These are phyloP conservation scores for Achroia grisella DNA, from an alignment of 1,140 invertebrate species.

Conservation along the genomic window DNA sequence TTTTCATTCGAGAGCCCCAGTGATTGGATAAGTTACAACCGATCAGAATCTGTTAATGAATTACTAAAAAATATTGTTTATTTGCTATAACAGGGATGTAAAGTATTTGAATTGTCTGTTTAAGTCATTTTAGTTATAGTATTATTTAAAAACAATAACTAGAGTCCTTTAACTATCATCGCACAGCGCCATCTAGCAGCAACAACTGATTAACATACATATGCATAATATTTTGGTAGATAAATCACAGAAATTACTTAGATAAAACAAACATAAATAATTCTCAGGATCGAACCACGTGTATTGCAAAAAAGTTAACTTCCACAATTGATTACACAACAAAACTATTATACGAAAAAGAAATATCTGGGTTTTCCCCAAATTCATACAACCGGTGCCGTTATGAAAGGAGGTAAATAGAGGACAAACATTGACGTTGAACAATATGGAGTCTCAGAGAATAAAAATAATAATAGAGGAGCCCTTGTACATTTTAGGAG, in stretches of 20 bases:
- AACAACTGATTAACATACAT: too few relatives aligned
- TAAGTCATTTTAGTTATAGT: too few relatives aligned
- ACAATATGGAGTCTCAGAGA: slow-evolving; percentile 1
- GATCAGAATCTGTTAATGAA: too few relatives aligned
- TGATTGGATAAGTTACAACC: too few relatives aligned
- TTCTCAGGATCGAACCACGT: background rate
- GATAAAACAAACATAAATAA: background rate
- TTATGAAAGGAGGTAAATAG: background rate
- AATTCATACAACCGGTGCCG: background rate
- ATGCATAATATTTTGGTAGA: too few relatives aligned
- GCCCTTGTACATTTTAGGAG: slow-evolving; percentile 1
- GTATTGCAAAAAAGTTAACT: background rate
- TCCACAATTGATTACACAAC: background rate
- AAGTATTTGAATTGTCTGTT: too few relatives aligned
- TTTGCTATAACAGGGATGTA: too few relatives aligned
- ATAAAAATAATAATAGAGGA: slow-evolving; percentile 2
- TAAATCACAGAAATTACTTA: background rate
- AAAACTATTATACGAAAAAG: background rate
- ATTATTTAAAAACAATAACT: too few relatives aligned
- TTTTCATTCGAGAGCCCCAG: too few relatives aligned
- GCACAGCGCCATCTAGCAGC: too few relatives aligned
- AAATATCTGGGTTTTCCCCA: background rate
- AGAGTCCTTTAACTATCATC: too few relatives aligned
- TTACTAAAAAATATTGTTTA: too few relatives aligned
- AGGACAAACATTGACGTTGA: slow-evolving; percentile 3